Evolutionary conservation across 37 sponge, comb jelly and placozoan genomes (phyloP).

Genomic region (Dysidea cf. avara): DNA sequence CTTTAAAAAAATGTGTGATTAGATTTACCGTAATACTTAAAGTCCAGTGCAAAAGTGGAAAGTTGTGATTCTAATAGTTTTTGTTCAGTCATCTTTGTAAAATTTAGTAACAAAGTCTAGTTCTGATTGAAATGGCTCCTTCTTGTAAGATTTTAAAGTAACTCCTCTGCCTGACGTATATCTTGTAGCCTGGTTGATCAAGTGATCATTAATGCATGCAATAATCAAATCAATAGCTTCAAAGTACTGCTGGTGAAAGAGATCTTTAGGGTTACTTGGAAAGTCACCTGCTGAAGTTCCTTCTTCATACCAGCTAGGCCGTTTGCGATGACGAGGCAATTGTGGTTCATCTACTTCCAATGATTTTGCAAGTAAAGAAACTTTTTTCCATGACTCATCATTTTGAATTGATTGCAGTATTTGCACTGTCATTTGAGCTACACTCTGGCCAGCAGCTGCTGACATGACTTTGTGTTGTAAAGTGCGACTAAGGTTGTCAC

Average conservation of each 20-base stretch:
- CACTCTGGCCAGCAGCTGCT: too few species aligned
- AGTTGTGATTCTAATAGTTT: conserved; percentile 13
- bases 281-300: conserved; percentile 21
- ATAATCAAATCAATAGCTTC: too few species aligned
- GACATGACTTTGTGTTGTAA: conserved; percentile 62
- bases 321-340: conserved; percentile 6
- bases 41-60: conserved; percentile 14
- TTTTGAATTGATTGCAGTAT: too few species aligned
- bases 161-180: too few species aligned
- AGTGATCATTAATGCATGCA: too few species aligned
- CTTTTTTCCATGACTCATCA: conserved; percentile 10
- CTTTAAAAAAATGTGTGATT: conserved; percentile 14
- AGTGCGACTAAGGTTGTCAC: conserved; percentile 69
- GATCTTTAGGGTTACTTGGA: not conserved
- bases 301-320: conserved; percentile 16
- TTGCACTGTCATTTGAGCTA: too few species aligned
- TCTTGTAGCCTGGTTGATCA: too few species aligned
- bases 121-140: too few species aligned
- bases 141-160: too few species aligned
- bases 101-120: conserved; percentile 21
- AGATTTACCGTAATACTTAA: too few species aligned
- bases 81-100: conserved; percentile 29
- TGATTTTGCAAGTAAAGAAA: not conserved
- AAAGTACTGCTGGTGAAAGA: conserved; percentile 1
- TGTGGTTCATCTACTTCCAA: conserved; percentile 11